These are phyloP conservation scores for Tachuris rubrigastra DNA, from an alignment of 2,113 vertebrate genomes.

Conservation along the genomic window DNA sequence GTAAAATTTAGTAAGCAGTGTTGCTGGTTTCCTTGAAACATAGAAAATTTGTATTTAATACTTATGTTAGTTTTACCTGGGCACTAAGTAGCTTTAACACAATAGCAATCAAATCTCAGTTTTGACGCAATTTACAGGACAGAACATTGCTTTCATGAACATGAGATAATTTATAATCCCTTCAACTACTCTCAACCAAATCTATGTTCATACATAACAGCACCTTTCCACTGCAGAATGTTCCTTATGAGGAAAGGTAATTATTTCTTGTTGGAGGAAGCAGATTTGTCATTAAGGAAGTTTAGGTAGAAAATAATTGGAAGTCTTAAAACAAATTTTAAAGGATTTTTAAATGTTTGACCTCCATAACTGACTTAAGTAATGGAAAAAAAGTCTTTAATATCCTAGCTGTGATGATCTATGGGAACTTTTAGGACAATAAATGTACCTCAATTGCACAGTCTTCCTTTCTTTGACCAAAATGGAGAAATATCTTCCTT, in stretches of 20 bases:
- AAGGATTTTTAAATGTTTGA: neutral
- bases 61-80: neutral
- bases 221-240: neutral
- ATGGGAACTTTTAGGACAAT: neutral
- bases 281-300: neutral
- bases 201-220: neutral
- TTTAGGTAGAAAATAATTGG: neutral
- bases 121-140: neutral
- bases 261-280: neutral
- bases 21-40: neutral
- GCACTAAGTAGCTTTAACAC: neutral
- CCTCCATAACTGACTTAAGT: neutral
- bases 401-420: neutral
- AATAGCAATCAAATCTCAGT: neutral
- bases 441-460: neutral
- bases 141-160: neutral
- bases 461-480: neutral
- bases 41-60: neutral
- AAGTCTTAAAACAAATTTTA: neutral
- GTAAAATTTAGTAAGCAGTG: neutral
- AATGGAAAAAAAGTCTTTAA: neutral
- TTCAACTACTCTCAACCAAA: neutral
- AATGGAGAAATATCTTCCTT: neutral
- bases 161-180: neutral
- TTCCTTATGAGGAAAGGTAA: neutral